Base-by-base conservation (phyloP, 2,888 invertebrate species). In the Theodoxus fluviatilis region DNA sequence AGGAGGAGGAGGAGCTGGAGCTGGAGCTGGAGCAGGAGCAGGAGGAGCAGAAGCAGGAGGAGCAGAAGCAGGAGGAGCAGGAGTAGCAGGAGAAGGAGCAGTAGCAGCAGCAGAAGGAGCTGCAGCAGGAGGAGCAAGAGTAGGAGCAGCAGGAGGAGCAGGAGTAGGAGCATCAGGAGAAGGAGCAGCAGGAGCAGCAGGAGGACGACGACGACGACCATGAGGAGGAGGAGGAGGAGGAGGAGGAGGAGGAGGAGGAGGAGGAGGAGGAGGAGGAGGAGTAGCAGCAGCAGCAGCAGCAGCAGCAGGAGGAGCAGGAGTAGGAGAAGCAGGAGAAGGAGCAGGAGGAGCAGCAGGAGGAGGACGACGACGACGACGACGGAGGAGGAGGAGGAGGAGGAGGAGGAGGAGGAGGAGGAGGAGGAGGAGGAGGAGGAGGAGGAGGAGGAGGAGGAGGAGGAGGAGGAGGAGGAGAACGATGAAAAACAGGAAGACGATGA, bases 341-440 rank as follows among this genome's bases (percentile, higher is more conserved):
- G 9, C 15, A 55, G 9, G 55, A 55, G 9, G 55, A 55, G 9
- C 15, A 55, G 9, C 15, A 55, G 9, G 55, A 55, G 9, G 55
- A 55, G 9, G 55, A 55, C 22, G 55, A 55, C 22, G 55, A 55
- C 22, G 55, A 55, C 22, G 55, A 55, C 22, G 55, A 55, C 22
- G 55, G 22, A 18, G 55, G 22, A 7, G 22, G 55, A 55, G 9
- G 55, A 55, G 9, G 55, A 55, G 9, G 55, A 22, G 9, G 55
- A 22, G 9, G 55, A 55, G 9, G 55, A 55, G 9, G 55, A 55
- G 9, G 55, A 55, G 9, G 55, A 55, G 9, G 55, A 55, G 9
- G 55, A 55, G 9, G 55, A 55, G 9, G 55, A 55, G 9, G 55
- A 55, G 9, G 55, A 55, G 9, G 55, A 55, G 9, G 55, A 55